A percentile compares a stretch with the other conserved stretches of the same genome.
These are phyloP conservation scores for Leptopterna dolabrata DNA, from an alignment of 2,888 invertebrate species.

Conservation along the genomic window DNA sequence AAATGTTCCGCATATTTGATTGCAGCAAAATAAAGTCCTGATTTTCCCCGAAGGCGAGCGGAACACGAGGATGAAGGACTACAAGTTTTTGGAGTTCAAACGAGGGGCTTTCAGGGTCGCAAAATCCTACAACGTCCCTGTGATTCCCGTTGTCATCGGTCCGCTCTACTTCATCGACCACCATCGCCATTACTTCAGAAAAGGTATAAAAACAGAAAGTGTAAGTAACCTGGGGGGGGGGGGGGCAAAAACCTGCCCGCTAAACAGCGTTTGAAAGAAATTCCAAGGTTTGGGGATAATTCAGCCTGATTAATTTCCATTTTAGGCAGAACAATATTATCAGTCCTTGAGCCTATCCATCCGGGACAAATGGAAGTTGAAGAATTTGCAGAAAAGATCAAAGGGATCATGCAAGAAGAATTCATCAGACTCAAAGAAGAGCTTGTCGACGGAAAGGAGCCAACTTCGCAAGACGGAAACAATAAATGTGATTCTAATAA, in stretches of 20 bases:
- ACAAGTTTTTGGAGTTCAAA: constrained; percentile 7
- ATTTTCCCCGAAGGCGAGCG: constrained; percentile 31
- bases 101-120: constrained; percentile 33
- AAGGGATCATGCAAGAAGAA: constrained; percentile 1
- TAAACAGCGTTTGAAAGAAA: background rate
- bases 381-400: background rate
- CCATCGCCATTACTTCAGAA: constrained; percentile 6
- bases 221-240: too few relatives aligned
- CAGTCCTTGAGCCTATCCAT: background rate
- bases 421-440: background rate
- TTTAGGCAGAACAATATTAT: background rate
- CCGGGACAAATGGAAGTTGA: background rate
- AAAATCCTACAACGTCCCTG: background rate
- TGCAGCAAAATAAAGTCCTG: constrained; percentile 1
- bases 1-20: background rate
- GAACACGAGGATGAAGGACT: background rate
- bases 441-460: background rate
- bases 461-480: background rate
- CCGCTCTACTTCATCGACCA: constrained; percentile 18
- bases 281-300: too few relatives aligned
- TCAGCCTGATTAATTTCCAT: background rate
- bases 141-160: constrained; percentile 4
- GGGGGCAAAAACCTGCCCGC: too few relatives aligned
- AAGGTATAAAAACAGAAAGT: background rate
- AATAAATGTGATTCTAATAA: background rate